phyloP scores from a whole-genome alignment of 2,797 vertebrate genomes.

The Catostomus latipinnis region DNA sequence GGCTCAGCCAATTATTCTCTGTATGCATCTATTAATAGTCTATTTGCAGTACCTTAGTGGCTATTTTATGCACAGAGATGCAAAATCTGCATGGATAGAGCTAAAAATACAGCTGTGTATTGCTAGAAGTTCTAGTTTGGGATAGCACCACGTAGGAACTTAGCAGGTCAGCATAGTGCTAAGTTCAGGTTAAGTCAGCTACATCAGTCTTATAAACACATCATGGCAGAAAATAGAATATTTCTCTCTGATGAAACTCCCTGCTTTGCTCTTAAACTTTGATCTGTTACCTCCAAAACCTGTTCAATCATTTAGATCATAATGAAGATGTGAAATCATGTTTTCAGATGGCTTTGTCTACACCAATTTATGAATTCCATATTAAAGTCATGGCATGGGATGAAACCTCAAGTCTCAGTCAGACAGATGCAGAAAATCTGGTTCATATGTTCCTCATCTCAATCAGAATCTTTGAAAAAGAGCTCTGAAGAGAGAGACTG shows the following conservation, averaged over 20 bases:
- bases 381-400: not conserved
- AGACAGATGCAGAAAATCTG: not conserved
- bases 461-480: not conserved
- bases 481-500: not conserved
- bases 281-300: conserved; percentile 2
- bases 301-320: conserved; percentile 11
- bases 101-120: conserved; percentile 22
- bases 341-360: not conserved
- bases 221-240: conserved; percentile 19
- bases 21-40: conserved; percentile 28
- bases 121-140: conserved; percentile 26
- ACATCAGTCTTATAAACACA: not conserved
- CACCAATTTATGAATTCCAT: not conserved
- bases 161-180: not conserved
- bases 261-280: conserved; percentile 24
- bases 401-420: not conserved
- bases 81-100: conserved; percentile 41
- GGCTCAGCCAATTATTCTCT: conserved; percentile 21
- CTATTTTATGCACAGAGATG: conserved; percentile 37
- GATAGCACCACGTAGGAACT: conserved; percentile 10
- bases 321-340: not conserved
- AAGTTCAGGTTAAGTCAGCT: conserved; percentile 30
- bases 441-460: conserved; percentile 8
- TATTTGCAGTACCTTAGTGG: conserved; percentile 22
- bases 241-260: not conserved